Conservation (phyloP, 2,797 vertebrate genomes). For the Coranthus polyacanthus region DNA sequence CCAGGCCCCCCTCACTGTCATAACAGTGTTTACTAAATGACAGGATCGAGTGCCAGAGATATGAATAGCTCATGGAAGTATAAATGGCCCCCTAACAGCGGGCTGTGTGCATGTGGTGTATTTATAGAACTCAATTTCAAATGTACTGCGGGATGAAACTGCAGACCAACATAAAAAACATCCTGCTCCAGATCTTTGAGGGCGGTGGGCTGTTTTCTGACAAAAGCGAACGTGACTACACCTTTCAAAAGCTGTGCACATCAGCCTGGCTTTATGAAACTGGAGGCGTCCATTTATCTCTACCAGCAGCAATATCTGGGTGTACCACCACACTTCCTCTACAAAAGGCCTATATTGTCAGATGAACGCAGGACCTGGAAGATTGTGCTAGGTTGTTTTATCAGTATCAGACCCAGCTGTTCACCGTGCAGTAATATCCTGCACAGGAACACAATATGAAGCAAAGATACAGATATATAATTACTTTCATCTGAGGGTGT, state of each 20-base stretch:
- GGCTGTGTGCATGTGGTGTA: slow-evolving; percentile 63
- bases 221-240: slow-evolving; percentile 22
- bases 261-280: slow-evolving; percentile 36
- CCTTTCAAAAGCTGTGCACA: slow-evolving; percentile 22
- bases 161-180: slow-evolving; percentile 55
- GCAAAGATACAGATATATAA: slow-evolving; percentile 40
- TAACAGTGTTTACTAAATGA: slow-evolving; percentile 79
- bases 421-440: slow-evolving; percentile 68
- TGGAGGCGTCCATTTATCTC: slow-evolving; percentile 44
- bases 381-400: slow-evolving; percentile 64
- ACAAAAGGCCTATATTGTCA: slow-evolving; percentile 62
- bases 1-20: slow-evolving; percentile 62
- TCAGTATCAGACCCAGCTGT: slow-evolving; percentile 46
- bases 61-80: slow-evolving; percentile 79
- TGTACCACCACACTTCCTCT: slow-evolving; percentile 37
- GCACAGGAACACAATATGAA: slow-evolving; percentile 68
- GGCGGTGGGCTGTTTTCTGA: slow-evolving; percentile 21
- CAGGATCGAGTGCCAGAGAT: slow-evolving; percentile 70
- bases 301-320: slow-evolving; percentile 45
- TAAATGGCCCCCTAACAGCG: slow-evolving; percentile 72
- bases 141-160: slow-evolving; percentile 63
- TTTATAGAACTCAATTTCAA: slow-evolving; percentile 70
- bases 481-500: slow-evolving; percentile 38
- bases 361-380: slow-evolving; percentile 36
- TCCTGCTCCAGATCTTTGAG: slow-evolving; percentile 38